Evolutionary conservation across 2,888 invertebrate genomes (phyloP).

Genomic region (Gymnosoma rotundatum): DNA sequence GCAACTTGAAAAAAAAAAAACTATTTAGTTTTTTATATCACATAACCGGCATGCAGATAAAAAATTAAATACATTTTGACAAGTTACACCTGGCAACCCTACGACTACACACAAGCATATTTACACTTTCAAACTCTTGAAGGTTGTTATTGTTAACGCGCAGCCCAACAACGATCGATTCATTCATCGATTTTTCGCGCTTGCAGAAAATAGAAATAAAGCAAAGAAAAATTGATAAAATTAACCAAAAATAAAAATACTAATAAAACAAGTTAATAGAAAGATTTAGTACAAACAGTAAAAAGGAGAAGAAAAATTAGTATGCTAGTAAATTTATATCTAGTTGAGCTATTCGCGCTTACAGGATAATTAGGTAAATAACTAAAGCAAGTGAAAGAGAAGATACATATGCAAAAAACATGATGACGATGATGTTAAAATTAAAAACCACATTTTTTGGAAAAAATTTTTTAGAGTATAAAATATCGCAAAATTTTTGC

Average conservation of each 20-base stretch:
- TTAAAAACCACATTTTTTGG: slow-evolving; percentile 66
- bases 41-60: not conserved
- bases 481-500: not conserved
- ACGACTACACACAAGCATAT: slow-evolving; percentile 9
- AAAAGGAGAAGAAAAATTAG: slow-evolving; percentile 38
- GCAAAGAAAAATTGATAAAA: slow-evolving; percentile 29
- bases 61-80: not conserved
- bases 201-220: slow-evolving; percentile 58
- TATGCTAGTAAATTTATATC: slow-evolving; percentile 51
- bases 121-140: slow-evolving; percentile 11
- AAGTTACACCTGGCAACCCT: slow-evolving; percentile 63
- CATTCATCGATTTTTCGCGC: slow-evolving; percentile 82
- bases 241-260: slow-evolving; percentile 28
- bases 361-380: slow-evolving; percentile 55
- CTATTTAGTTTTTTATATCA: too few relatives aligned
- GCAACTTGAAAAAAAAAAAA: too few relatives aligned
- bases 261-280: not conserved
- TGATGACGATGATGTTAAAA: slow-evolving; percentile 51
- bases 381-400: slow-evolving; percentile 60
- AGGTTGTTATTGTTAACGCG: slow-evolving; percentile 57
- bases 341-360: slow-evolving; percentile 70
- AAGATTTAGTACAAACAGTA: slow-evolving; percentile 42
- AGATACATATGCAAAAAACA: slow-evolving; percentile 51
- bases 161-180: slow-evolving; percentile 78
- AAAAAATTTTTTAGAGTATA: slow-evolving; percentile 27